Conservation (phyloP, 2,797 vertebrate species). For the Peromyscus eremicus region DNA sequence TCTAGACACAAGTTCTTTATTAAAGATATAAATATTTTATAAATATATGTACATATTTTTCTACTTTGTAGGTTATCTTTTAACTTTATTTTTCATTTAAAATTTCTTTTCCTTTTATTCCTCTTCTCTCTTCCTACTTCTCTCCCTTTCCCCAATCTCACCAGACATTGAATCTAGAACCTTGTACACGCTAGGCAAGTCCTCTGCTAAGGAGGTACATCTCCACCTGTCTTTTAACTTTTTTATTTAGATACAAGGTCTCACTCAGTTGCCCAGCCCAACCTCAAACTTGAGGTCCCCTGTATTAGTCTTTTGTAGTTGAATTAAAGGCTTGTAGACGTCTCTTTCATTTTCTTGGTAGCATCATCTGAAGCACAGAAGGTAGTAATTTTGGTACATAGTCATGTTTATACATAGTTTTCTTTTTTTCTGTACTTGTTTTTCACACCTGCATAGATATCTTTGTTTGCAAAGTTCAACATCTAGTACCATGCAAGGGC, state of each 20-base stretch:
- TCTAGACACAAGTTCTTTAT: background rate
- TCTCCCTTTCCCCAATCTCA: background rate
- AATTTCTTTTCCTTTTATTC: background rate
- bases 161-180: no score
- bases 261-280: background rate
- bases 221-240: background rate
- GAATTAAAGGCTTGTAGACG: background rate
- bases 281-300: background rate
- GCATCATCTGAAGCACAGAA: background rate
- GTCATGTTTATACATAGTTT: background rate
- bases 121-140: background rate
- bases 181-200: background rate
- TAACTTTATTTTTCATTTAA: background rate
- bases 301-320: background rate
- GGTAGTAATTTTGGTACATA: background rate
- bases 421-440: conserved; percentile 3
- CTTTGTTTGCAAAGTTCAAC: background rate
- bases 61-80: background rate
- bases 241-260: background rate
- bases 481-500: background rate
- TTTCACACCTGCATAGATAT: background rate
- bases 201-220: no score
- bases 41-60: background rate
- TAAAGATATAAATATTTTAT: background rate
- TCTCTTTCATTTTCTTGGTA: background rate